Conservation (phyloP, 2,888 invertebrate species). For the Campoplex capitator region DNA sequence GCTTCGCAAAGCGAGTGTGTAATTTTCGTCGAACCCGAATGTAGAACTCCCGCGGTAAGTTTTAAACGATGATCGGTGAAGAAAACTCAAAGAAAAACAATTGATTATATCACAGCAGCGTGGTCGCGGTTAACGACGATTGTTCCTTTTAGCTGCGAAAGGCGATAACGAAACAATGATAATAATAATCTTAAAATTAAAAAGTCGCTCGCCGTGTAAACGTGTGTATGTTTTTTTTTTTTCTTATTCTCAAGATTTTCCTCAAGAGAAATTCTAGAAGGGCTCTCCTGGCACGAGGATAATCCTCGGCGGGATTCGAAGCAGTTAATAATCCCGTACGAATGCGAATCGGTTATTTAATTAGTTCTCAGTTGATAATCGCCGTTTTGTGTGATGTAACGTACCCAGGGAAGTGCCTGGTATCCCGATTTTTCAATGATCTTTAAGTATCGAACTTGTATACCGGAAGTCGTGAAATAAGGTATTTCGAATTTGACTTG, state of each 20-base stretch:
- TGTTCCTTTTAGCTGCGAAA: conserved; percentile 10
- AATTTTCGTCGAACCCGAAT: neutral
- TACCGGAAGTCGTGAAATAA: conserved; percentile 99
- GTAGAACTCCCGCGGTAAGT: neutral
- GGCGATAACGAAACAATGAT: conserved; percentile 14
- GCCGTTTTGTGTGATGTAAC: conserved; percentile 99
- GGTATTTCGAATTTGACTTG: conserved; percentile 99
- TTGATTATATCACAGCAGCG: conserved; percentile 11
- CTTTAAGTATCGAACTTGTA: conserved; percentile 97
- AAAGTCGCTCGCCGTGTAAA: neutral
- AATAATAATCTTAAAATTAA: conserved; percentile 18
- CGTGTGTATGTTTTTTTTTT: neutral
- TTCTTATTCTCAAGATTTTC: neutral
- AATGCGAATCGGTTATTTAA: conserved; percentile 82
- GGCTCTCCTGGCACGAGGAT: neutral
- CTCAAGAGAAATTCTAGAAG: conserved; percentile 11
- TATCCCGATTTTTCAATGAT: conserved; percentile 99
- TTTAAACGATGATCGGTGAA: neutral
- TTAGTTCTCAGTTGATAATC: conserved; percentile 99
- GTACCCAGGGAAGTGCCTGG: conserved; percentile 99
- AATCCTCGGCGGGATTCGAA: conserved; percentile 6
- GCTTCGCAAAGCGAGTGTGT: neutral
- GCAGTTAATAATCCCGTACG: neutral
- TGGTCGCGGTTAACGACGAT: neutral
- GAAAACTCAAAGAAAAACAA: neutral